A percentile compares a stretch with the other conserved stretches of the same genome.
Conservation (phyloP, 2,113 vertebrate species). For the Gambusia holbrooki region DNA sequence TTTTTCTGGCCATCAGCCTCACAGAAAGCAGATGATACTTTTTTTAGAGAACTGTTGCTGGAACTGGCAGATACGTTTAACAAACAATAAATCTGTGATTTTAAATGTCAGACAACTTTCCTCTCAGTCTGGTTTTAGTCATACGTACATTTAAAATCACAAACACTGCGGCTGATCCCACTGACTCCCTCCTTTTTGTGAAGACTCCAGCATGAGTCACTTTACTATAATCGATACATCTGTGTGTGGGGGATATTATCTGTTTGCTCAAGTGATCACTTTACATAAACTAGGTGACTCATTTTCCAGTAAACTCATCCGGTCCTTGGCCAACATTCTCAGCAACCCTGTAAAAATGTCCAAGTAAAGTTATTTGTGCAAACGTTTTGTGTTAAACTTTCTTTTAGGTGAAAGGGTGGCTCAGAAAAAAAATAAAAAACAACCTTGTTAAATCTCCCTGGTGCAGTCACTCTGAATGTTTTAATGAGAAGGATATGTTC, state of each 20-base stretch:
- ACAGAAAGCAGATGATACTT: neutral
- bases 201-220: slow-evolving; percentile 4
- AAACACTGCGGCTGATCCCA: neutral
- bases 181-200: no score
- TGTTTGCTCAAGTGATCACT: neutral
- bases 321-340: neutral
- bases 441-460: neutral
- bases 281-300: slow-evolving; percentile 8
- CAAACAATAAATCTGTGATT: neutral
- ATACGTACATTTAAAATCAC: slow-evolving; percentile 2
- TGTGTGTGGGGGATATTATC: neutral
- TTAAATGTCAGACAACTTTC: neutral
- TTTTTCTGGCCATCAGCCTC: neutral
- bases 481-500: slow-evolving; percentile 94
- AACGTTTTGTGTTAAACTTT: no score
- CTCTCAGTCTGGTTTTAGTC: neutral
- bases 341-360: neutral
- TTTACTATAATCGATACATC: slow-evolving; percentile 10
- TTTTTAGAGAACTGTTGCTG: neutral
- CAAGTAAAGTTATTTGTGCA: neutral
- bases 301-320: neutral
- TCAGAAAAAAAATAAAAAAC: no score
- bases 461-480: neutral
- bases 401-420: no score
- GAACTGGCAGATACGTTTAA: neutral